These are phyloP conservation scores for Camelus dromedarius DNA, from an alignment of 2,113 vertebrate genomes.

Conservation along the genomic window DNA sequence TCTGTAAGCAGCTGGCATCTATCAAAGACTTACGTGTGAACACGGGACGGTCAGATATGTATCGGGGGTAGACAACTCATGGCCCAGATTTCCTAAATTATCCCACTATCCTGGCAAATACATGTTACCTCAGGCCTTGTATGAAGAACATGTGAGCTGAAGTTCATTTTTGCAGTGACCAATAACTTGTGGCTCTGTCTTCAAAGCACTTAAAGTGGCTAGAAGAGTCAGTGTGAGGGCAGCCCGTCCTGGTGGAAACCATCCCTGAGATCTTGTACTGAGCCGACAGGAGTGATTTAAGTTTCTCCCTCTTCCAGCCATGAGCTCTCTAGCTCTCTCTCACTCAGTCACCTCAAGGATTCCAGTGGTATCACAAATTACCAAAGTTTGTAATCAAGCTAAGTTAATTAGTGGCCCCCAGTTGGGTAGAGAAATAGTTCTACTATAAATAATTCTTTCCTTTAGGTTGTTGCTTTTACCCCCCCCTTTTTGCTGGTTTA, in stretches of 20 bases:
- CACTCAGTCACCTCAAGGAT: neutral
- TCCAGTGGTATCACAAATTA: neutral
- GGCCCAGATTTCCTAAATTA: neutral
- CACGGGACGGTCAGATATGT: neutral
- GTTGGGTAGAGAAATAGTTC: neutral
- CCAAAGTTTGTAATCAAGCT: neutral
- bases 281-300: neutral
- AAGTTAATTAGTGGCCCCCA: neutral
- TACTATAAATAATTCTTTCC: neutral
- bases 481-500: neutral
- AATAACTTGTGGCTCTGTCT: neutral
- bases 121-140: neutral
- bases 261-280: neutral
- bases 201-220: neutral
- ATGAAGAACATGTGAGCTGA: neutral
- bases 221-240: neutral
- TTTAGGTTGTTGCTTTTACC: neutral
- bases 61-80: neutral
- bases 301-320: neutral
- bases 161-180: neutral
- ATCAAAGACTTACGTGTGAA: neutral
- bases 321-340: neutral
- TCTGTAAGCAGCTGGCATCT: neutral
- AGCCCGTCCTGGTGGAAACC: neutral
- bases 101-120: neutral